Base-by-base conservation (phyloP, 2,113 vertebrate species). In the Notarius quadriscutis region DNA sequence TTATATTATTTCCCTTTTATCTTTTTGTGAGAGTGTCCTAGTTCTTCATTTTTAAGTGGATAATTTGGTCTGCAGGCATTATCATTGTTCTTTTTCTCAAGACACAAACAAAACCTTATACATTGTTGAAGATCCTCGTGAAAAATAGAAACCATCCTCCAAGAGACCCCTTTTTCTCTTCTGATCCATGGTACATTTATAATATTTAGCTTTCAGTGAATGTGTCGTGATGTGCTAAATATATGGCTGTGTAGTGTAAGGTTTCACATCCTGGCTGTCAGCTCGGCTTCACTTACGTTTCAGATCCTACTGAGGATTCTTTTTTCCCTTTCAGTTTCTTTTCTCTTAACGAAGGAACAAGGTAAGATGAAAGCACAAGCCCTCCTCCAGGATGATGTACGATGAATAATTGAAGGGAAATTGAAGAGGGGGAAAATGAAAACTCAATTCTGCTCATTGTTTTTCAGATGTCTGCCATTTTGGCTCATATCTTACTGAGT, bases 381-480 rank as follows among this genome's bases (percentile, higher is more conserved):
- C 77, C 55, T 87, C 41, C 65, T 84, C 62, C 86, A 90, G 86
- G 81, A 90, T 91, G 86, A 92, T 91, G 87, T 87, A 77, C 51
- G 25, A 89, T 91, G 80, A 87, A 91, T 92, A 88, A 91, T 92
- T 91, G 65, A 92, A 89, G n/a, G 22, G 55, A 84, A 86, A 60
- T 60, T 81, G 34, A 79, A 27, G 14, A 41, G 57, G 57, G n/a
- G 4, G 50, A 81, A 84, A 86, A 85, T 72, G 80, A 86, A 86
- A 88, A 82, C 77, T 87, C 82, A 85, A 89, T 91, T 89, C 86
- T 41, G 87, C 87, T 87, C 86, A 90, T 90, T 92, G 84, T 90
- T 89, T 82, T 87, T 89, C 81, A 89, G 84, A 82, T 84, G 74
- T 81, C 85, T 91, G 89, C 87, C 88, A 89, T 87, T 89, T 90